Base-by-base conservation (phyloP, 2,888 invertebrate species). In the Netelia inedita region DNA sequence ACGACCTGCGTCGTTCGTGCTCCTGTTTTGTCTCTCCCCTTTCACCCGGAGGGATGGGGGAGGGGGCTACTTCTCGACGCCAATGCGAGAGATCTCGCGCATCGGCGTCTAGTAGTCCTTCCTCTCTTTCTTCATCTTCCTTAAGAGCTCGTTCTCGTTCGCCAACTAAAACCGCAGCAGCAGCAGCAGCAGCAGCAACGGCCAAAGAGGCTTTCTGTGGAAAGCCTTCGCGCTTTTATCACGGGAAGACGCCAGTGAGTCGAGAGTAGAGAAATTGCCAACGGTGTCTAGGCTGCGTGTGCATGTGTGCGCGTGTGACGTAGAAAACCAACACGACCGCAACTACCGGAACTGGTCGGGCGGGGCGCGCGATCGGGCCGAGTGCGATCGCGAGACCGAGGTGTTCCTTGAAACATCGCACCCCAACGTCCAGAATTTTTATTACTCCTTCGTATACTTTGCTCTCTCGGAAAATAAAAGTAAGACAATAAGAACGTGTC, bases 271-370 rank as follows among this genome's bases (percentile, higher is more conserved):
- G 35, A 35, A 35, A 35, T 35, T 35, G 6, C 35, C 35, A 35
- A 35, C 35, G 35, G 46, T 46, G 46, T 46, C 11, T 46, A 14
- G 46, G 10, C 11, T 14, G 46, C 3, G 14, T 14, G 11, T 46
- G 46, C 8, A 11, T 46, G 46, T 14, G 46, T 41, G 69, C 53
- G 63, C 19, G 75, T 57, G 41, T 46, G 46, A 35, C 41, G 43
- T 23, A 68, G 68, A 57, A 55, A n/a, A 55, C 76, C 76, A 14
- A 55, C 59, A 68, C 68, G 43, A 23, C 57, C 28, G 14, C 46
- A 41, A 50, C 76, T 76, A 76, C 76, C 76, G 76, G 76, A 76
- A 76, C 76, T 68, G 68, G 76, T 68, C 46, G 21, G 46, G 63
- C 23, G 61, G 6, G 59, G 19, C 41, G 65, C 63, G 19, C 50